A percentile compares a stretch with the other conserved stretches of the same genome.
These are phyloP conservation scores for Chloropsis hardwickii DNA, from an alignment of 2,113 vertebrate genomes.

Conservation along the genomic window DNA sequence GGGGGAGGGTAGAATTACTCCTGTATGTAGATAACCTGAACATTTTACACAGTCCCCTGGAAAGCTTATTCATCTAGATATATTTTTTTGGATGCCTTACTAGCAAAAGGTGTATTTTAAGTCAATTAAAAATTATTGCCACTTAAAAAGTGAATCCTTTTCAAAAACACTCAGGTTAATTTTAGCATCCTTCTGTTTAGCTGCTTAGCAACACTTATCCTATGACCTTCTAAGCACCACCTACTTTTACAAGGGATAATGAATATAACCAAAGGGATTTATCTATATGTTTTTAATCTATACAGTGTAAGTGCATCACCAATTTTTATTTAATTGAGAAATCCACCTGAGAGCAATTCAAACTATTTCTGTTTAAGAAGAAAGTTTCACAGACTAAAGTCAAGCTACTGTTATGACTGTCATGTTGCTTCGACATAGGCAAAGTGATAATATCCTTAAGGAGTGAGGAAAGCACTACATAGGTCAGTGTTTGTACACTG, in stretches of 20 bases:
- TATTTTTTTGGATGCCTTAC: background rate
- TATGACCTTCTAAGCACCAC: slow-evolving; percentile 83
- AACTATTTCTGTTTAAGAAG: background rate
- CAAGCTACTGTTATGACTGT: background rate
- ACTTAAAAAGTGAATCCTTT: slow-evolving; percentile 66
- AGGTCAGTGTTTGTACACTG: background rate
- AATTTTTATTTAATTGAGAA: background rate
- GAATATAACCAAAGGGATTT: slow-evolving; percentile 75
- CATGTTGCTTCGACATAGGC: background rate
- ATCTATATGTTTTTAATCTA: slow-evolving; percentile 63
- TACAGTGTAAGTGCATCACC: background rate
- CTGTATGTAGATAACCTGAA: background rate
- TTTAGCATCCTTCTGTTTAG: slow-evolving; percentile 86
- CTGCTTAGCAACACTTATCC: slow-evolving; percentile 87
- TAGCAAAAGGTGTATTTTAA: background rate
- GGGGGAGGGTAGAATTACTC: background rate
- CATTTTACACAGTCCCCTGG: background rate
- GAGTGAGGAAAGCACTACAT: background rate
- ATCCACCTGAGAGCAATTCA: background rate
- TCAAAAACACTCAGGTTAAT: slow-evolving; percentile 77
- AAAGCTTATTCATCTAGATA: background rate
- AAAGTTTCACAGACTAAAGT: background rate
- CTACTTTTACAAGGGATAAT: slow-evolving; percentile 83
- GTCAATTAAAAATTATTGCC: slow-evolving; percentile 2
- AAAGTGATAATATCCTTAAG: slow-evolving; percentile 29